Base-by-base conservation (phyloP, 2,888 invertebrate genomes). In the Hemistola chrysoprasaria region DNA sequence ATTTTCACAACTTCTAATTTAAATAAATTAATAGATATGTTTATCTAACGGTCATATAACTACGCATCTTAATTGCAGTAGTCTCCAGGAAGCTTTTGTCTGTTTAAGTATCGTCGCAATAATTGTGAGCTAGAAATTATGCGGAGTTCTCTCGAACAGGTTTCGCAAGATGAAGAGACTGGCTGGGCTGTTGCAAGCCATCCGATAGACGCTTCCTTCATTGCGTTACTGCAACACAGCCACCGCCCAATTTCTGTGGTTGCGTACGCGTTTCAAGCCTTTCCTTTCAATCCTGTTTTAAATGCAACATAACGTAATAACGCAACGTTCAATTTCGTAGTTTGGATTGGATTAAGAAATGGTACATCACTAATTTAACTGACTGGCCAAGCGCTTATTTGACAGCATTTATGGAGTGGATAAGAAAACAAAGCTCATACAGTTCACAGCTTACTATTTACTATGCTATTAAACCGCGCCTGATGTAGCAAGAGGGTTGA, bases 171-270 rank as follows among this genome's bases (percentile, higher is more conserved):
- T 40, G 45, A 42, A 46, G 39, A 29, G 36, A 30, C 40, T 29
- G 34, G 49, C 45, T 36, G 39, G n/a, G 42, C 62, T 77, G 71
- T 72, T 68, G 79, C 71, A 78, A 76, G 60, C 74, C 74, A 69
- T 71, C 74, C 74, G 69, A 71, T 71, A 65, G 54, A 16, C 65
- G 69, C 78, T 84, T 83, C 82, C 83, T 80, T 59, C 69, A 82
- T 81, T 79, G 77, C 81, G 59, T 52, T 46, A 62, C 24, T 38
- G 26, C 35, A 40, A 49, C 31, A 11, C 42, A 38, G 22, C 37
- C 43, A 26, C 38, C 43, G 38, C 43, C 76, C 65, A 76, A 78
- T 78, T 77, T 78, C 76, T 73, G 67, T 62, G 64, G 60, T 56
- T 56, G 58, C 64, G 61, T 39, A 37, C 33, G 34, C 34, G 8